Evolutionary conservation across 2,888 invertebrate genomes (phyloP), one percentile per base, ranked within the genome.

Genomic region (Epistrophe grossulariae): DNA sequence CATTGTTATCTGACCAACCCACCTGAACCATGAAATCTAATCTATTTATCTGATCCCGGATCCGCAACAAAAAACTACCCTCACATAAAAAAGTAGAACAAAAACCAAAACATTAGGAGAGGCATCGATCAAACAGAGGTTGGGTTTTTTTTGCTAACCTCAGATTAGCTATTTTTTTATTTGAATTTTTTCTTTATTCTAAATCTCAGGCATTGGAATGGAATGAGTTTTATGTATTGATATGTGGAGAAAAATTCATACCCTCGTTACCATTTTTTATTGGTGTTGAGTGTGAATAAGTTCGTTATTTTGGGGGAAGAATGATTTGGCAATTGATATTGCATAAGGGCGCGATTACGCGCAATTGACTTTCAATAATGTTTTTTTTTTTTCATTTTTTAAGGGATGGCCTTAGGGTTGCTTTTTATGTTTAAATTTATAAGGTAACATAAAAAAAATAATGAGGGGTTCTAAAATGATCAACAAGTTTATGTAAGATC

Each of bases 111-210:
- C 55, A 59, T n/a, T 57, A 19, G 15, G 6, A 66, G 17, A 64
- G 13, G 28, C 31, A 62, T 35, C 72, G 70, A 78, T 78, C 74
- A 71, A 62, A 72, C 31, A 78, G 64, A 70, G 73, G 60, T 70
- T 43, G 64, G 45, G 24, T 24, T 24, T 79, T 13, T n/a, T 74
- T 71, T 70, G 68, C 78, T 52, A 78, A 79, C 79, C 88, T 64
- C 83, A 88, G 79, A 88, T 84, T 84, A 88, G 88, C 88, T 79
- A 73, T 77, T 88, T 88, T 55, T 88, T 88, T 84, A 73, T 79
- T 66, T 52, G 31, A 48, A 66, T 66, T 31, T 15, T 50, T 19
- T 64, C 35, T 2, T 15, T 45, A 43, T 28, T 48, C 19, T 57
- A 38, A 77, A 19, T 43, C 17, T 48, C 48, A 9, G 4, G 4